phyloP scores from a whole-genome alignment of 2,888 invertebrate species.

The Rugalucina vietnamica region DNA sequence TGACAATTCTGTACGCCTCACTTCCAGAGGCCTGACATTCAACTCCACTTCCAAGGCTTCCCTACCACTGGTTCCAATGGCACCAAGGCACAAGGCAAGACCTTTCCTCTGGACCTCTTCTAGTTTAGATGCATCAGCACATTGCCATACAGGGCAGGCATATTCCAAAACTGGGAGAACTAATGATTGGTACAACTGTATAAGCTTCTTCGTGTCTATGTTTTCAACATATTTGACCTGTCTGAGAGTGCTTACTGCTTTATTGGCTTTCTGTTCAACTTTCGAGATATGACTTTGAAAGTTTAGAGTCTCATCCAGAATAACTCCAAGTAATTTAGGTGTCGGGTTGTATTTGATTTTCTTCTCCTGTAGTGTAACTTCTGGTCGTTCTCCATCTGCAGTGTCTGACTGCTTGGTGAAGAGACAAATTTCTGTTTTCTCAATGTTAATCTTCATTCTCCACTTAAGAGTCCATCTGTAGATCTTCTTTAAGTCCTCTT shows the following conservation, averaged over 20 bases:
- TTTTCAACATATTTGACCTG: constrained; percentile 4
- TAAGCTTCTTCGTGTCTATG: not conserved
- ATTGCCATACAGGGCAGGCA: constrained; percentile 27
- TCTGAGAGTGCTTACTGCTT: not conserved
- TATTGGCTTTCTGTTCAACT: not conserved
- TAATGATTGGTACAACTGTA: not conserved
- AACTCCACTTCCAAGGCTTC: constrained; percentile 18
- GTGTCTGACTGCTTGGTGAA: not conserved
- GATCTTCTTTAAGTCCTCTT: constrained; percentile 3
- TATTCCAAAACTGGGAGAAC: constrained; percentile 31
- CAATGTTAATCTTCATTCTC: constrained; percentile 21
- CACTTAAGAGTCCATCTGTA: constrained; percentile 21
- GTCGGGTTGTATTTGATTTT: not conserved
- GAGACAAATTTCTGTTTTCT: not conserved
- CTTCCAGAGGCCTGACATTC: constrained; percentile 13
- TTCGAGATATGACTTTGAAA: constrained; percentile 15
- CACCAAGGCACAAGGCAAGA: constrained; percentile 15
- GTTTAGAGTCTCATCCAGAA: constrained; percentile 12
- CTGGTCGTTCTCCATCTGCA: too few relatives aligned
- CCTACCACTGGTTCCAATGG: not conserved
- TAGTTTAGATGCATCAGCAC: not conserved
- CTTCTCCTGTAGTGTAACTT: too few relatives aligned
- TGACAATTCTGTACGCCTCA: constrained; percentile 16
- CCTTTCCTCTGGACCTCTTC: constrained; percentile 27
- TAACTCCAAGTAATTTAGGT: constrained; percentile 13